These are phyloP conservation scores for Romanogobio albipinnatus DNA, from an alignment of 2,113 vertebrate genomes.

Conservation along the genomic window DNA sequence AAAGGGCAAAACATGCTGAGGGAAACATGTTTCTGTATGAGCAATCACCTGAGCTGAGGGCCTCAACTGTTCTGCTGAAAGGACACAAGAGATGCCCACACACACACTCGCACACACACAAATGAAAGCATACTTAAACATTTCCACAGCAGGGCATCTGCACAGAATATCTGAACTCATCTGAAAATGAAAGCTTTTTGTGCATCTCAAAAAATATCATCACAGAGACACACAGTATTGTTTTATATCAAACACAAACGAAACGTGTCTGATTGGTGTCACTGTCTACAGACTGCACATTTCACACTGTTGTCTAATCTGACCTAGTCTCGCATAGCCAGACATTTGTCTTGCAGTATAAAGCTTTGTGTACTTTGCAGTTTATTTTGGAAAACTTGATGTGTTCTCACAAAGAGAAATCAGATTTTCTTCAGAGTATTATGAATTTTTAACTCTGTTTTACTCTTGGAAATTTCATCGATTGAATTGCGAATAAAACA, in stretches of 20 bases:
- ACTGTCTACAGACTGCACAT: not conserved
- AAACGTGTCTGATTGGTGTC: not conserved
- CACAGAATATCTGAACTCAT: not conserved
- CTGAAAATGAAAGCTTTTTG: not conserved
- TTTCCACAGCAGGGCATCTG: not conserved
- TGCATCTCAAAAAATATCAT: not conserved
- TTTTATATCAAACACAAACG: not conserved
- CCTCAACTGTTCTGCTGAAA: not conserved
- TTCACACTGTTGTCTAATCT: not conserved
- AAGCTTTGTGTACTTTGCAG: not conserved
- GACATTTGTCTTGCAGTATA: not conserved
- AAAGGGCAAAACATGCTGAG: slow-evolving; percentile 46
- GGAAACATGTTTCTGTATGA: slow-evolving; percentile 31
- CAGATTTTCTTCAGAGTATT: too few relatives aligned
- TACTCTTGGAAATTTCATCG: too few relatives aligned
- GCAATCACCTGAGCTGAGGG: slow-evolving; percentile 4
- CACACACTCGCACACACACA: not conserved
- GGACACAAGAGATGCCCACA: slow-evolving; percentile 3
- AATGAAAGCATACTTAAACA: not conserved
- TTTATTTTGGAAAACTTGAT: not conserved
- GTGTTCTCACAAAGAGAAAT: too few relatives aligned
- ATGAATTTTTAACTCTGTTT: too few relatives aligned
- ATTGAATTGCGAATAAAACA: not conserved
- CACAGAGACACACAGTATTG: not conserved
- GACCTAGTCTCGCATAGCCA: not conserved